Percentiles rank a stretch among this genome's conserved stretches.
Conservation (phyloP, 2,113 vertebrate species). For the Stegastes partitus region DNA sequence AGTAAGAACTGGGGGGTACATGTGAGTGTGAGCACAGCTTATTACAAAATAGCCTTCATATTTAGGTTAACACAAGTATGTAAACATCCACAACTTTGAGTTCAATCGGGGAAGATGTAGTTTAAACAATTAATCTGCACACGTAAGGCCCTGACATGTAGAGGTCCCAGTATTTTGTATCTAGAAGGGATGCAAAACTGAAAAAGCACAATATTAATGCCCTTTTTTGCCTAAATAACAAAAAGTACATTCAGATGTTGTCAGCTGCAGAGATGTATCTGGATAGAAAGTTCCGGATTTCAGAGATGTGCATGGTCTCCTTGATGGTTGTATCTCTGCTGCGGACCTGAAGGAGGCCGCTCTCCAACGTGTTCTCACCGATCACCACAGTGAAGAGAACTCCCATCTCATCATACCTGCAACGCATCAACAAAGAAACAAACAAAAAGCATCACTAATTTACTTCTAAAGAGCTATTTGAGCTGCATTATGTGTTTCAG, state of each 20-base stretch:
- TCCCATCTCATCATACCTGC: constrained; percentile 97
- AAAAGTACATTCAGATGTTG: constrained; percentile 65
- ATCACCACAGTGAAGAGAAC: constrained; percentile 91
- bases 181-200: background rate
- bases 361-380: constrained; percentile 91
- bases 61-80: too few relatives aligned
- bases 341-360: constrained; percentile 91
- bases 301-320: constrained; percentile 95
- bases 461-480: background rate
- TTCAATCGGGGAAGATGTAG: too few relatives aligned
- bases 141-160: too few relatives aligned
- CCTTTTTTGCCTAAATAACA: background rate
- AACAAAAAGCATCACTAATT: background rate
- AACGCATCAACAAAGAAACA: constrained; percentile 15
- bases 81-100: too few relatives aligned
- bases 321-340: constrained; percentile 94
- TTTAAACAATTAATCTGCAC: too few relatives aligned
- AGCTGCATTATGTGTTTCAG: background rate
- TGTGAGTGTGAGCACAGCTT: background rate
- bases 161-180: background rate
- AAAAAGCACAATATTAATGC: background rate
- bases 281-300: constrained; percentile 89
- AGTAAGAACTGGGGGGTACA: background rate
- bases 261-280: constrained; percentile 89
- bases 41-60: background rate